Percentiles rank a stretch among this genome's conserved stretches.
phyloP scores from a whole-genome alignment of 2,113 vertebrate species.

The Centropristis striata region DNA sequence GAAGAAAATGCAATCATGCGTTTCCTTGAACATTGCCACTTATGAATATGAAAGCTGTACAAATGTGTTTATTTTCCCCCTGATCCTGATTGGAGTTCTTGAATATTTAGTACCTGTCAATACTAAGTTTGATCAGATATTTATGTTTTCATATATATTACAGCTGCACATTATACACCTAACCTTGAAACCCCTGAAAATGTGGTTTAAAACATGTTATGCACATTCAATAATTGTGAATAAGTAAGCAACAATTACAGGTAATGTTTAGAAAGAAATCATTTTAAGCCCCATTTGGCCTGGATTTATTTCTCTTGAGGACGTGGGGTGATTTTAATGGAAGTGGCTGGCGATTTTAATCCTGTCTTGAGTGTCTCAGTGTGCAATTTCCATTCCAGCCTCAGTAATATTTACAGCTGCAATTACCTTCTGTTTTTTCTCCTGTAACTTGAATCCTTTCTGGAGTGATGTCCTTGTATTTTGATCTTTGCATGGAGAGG shows the following conservation, averaged over 20 bases:
- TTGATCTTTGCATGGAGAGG: background rate
- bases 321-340: background rate
- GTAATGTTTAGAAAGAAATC: background rate
- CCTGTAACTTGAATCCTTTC: background rate
- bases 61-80: background rate
- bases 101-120: background rate
- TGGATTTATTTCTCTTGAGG: background rate
- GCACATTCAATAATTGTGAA: background rate
- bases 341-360: background rate
- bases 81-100: background rate
- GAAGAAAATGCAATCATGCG: slow-evolving; percentile 9
- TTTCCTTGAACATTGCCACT: background rate
- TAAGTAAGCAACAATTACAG: background rate
- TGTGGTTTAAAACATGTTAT: background rate
- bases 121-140: background rate
- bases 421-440: background rate
- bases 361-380: background rate
- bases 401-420: slow-evolving; percentile 2
- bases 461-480: background rate
- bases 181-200: background rate
- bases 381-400: background rate
- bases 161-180: background rate
- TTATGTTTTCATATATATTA: background rate
- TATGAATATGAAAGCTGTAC: background rate
- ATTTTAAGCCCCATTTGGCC: background rate